These are phyloP conservation scores for Hypomesus transpacificus DNA, from an alignment of 2,113 vertebrate species.

Conservation along the genomic window DNA sequence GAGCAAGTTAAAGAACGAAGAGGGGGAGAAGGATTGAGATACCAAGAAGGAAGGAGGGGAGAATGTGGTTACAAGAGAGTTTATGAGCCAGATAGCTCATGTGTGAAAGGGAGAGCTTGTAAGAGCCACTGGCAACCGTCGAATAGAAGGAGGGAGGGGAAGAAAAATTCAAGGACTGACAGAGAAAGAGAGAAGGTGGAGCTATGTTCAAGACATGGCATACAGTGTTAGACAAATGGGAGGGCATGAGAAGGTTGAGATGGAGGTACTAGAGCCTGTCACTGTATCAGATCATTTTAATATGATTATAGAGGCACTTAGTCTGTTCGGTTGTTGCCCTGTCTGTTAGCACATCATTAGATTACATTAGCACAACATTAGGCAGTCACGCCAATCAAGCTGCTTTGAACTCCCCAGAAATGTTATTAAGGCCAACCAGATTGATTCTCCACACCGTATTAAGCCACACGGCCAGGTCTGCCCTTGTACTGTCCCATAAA, in stretches of 20 bases:
- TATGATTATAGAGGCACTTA: conserved; percentile 13
- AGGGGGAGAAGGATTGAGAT: background rate
- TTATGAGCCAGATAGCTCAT: conserved; percentile 42
- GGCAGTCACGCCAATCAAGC: background rate
- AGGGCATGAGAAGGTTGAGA: no score
- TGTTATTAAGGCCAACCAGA: conserved; percentile 1
- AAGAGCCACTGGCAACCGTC: conserved; percentile 37
- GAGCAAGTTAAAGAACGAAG: background rate
- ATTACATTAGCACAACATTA: conserved; percentile 6
- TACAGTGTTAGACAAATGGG: no score
- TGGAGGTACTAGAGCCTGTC: background rate
- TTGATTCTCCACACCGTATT: background rate
- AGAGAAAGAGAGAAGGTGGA: background rate
- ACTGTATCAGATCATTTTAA: background rate
- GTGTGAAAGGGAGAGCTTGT: conserved; percentile 28
- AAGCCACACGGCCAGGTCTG: conserved; percentile 4
- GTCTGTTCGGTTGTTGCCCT: background rate
- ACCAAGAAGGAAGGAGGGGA: conserved; percentile 8
- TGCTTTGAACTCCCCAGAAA: background rate
- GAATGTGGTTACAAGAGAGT: conserved; percentile 34
- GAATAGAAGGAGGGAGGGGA: conserved; percentile 1
- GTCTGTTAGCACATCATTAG: conserved; percentile 13
- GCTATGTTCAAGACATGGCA: no score
- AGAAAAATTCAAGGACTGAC: background rate
- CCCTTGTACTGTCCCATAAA: conserved; percentile 41